phyloP scores from a whole-genome alignment of 2,888 invertebrate species.

The Sinohyriopsis cumingii region DNA sequence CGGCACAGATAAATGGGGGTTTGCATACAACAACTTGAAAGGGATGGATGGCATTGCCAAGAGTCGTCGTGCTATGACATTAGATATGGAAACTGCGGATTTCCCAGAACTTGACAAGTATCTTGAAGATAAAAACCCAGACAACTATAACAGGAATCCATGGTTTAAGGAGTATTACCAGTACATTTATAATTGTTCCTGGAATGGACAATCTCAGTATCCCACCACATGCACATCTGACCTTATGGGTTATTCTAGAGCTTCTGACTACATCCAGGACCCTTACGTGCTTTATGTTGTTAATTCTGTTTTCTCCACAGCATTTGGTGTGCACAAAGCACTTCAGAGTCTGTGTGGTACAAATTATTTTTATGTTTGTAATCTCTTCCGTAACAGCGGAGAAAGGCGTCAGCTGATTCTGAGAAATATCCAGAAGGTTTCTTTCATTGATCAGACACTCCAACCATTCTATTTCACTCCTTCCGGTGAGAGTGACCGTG shows the following conservation, averaged over 20 bases:
- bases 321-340: constrained; percentile 59
- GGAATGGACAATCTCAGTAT: constrained; percentile 14
- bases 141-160: constrained; percentile 65
- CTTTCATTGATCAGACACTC: constrained; percentile 58
- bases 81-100: constrained; percentile 67
- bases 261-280: constrained; percentile 61
- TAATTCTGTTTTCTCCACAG: constrained; percentile 66
- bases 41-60: constrained; percentile 30
- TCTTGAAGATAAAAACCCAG: constrained; percentile 59
- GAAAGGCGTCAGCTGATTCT: constrained; percentile 56
- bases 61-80: constrained; percentile 42
- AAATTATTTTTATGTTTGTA: constrained; percentile 48
- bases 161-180: constrained; percentile 74
- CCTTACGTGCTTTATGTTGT: constrained; percentile 66
- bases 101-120: constrained; percentile 61
- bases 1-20: constrained; percentile 66
- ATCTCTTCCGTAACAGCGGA: constrained; percentile 51
- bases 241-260: constrained; percentile 49
- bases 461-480: constrained; percentile 62
- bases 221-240: constrained; percentile 25
- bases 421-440: constrained; percentile 45
- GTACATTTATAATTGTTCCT: constrained; percentile 61
- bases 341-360: constrained; percentile 43
- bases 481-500: constrained; percentile 63
- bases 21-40: constrained; percentile 46